Conservation (phyloP, 23 tunicate genomes). For the Clavelina lepadiformis region DNA sequence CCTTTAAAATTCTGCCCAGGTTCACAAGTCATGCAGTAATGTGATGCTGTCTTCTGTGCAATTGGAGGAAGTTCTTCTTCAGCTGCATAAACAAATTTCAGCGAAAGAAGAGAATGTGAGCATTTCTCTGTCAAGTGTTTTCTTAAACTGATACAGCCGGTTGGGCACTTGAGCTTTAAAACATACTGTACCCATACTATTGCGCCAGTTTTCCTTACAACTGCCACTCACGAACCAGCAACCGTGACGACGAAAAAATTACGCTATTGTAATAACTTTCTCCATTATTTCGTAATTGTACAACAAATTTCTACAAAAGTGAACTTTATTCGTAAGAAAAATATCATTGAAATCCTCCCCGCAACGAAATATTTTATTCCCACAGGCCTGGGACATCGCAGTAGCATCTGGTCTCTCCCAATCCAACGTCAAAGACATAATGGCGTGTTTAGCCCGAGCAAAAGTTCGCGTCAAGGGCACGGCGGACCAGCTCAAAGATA, state of each 20-base stretch:
- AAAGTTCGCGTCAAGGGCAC: slow-evolving; percentile 51
- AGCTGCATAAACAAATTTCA: slow-evolving; percentile 11
- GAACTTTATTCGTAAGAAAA: too few relatives aligned
- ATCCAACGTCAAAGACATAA: slow-evolving; percentile 23
- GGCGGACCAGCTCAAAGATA: slow-evolving; percentile 34
- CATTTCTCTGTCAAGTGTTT: too few relatives aligned
- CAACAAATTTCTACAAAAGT: too few relatives aligned
- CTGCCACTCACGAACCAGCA: too few relatives aligned
- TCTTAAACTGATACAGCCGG: too few relatives aligned
- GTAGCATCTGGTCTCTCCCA: slow-evolving; percentile 49
- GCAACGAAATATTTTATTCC: not conserved
- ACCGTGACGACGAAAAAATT: too few relatives aligned
- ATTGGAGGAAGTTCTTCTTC: slow-evolving; percentile 10
- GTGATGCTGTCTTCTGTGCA: slow-evolving; percentile 1
- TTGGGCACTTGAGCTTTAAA: too few relatives aligned
- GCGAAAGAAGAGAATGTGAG: slow-evolving; percentile 36
- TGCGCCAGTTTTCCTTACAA: too few relatives aligned
- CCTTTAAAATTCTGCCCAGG: not conserved
- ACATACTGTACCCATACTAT: too few relatives aligned
- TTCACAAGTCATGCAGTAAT: not conserved
- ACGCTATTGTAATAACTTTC: too few relatives aligned
- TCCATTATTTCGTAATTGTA: too few relatives aligned
- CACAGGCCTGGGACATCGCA: slow-evolving; percentile 71
- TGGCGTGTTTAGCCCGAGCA: slow-evolving; percentile 35
- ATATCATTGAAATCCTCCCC: too few relatives aligned